These are phyloP conservation scores for Plestiodon gilberti DNA, from an alignment of 2,113 vertebrate species.

Conservation along the genomic window DNA sequence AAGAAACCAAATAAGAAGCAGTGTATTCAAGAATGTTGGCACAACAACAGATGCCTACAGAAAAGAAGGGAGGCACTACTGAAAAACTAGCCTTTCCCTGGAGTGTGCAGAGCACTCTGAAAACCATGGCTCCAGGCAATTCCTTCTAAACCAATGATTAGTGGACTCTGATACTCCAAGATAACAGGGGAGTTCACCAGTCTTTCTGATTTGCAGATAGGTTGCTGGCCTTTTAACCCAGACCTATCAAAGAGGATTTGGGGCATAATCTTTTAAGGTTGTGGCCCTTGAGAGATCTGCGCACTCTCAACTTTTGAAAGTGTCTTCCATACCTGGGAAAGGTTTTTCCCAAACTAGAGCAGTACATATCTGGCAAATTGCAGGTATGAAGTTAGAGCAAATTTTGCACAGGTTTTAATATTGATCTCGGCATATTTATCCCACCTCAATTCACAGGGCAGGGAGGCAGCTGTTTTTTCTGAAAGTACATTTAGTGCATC, in stretches of 20 bases:
- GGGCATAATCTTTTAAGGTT: not conserved
- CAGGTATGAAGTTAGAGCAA: not conserved
- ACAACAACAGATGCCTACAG: not conserved
- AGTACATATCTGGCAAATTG: not conserved
- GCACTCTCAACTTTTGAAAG: not conserved
- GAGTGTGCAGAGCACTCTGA: not conserved
- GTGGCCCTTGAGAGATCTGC: not conserved
- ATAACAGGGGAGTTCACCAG: not conserved
- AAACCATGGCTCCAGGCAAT: not conserved
- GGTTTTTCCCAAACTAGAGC: not conserved
- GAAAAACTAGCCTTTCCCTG: not conserved
- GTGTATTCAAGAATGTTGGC: not conserved
- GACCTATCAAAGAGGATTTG: not conserved
- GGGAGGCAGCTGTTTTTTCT: too few relatives aligned
- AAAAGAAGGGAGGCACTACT: not conserved
- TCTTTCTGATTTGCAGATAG: not conserved
- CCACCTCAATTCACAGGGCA: not conserved
- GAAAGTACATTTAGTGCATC: not conserved
- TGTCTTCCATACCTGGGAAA: not conserved
- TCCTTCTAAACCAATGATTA: not conserved
- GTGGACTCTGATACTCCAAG: not conserved
- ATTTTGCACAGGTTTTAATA: not conserved
- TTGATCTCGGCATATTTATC: not conserved
- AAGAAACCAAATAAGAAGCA: not conserved
- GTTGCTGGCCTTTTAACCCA: not conserved